A percentile compares a stretch with the other conserved stretches of the same genome.
phyloP scores from a whole-genome alignment of 1,140 invertebrate genomes.

The Drosophila melanogaster region DNA sequence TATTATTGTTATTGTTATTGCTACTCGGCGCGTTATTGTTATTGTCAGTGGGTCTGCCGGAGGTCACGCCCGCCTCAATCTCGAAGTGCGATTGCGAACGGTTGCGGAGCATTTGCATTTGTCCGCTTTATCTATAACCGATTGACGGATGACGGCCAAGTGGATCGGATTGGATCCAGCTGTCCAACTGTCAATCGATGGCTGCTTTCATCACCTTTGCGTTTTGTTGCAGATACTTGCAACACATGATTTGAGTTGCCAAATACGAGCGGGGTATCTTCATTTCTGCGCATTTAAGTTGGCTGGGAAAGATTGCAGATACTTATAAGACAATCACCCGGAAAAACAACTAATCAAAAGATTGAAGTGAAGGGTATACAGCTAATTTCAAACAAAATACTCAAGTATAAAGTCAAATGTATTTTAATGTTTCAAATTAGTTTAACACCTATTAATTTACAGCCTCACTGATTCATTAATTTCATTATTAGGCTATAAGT shows the following conservation, averaged over 20 bases:
- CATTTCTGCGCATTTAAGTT: not conserved
- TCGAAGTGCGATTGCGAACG: slow-evolving; percentile 35
- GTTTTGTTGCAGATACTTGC: slow-evolving; percentile 42
- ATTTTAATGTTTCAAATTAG: not conserved
- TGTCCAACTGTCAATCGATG: slow-evolving; percentile 20
- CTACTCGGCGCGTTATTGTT: slow-evolving; percentile 15
- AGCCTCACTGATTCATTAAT: not conserved
- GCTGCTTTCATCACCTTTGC: slow-evolving; percentile 18
- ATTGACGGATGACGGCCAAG: slow-evolving; percentile 25
- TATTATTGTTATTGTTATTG: slow-evolving; percentile 41
- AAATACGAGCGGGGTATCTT: not conserved
- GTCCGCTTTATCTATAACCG: slow-evolving; percentile 5
- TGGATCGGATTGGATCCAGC: slow-evolving; percentile 7
- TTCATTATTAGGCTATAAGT: not conserved
- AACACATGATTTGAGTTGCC: slow-evolving; percentile 18
- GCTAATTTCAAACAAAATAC: no score
- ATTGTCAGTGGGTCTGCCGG: slow-evolving; percentile 32
- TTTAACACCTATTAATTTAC: not conserved
- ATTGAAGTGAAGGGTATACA: no score
- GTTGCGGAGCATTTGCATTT: slow-evolving; percentile 33
- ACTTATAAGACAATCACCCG: not conserved
- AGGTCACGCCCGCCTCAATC: slow-evolving; percentile 37
- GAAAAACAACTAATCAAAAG: not conserved
- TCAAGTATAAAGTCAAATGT: no score
- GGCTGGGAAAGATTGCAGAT: not conserved